phyloP scores from a whole-genome alignment of 2,888 invertebrate species.

The Nemotelus nigrinus region DNA sequence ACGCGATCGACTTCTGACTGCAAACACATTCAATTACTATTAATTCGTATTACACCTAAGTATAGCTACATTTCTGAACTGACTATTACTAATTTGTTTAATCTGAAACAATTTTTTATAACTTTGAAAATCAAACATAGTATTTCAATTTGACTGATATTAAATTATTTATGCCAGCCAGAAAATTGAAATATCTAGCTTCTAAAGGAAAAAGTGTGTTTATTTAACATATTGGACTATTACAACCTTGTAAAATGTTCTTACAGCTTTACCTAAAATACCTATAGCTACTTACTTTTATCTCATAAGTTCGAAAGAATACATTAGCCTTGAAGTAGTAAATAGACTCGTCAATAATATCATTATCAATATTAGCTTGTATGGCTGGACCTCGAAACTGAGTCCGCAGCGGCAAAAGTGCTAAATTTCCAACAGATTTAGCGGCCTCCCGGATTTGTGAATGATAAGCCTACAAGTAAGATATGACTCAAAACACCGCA shows the following conservation, averaged over 20 bases:
- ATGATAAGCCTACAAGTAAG: constrained; percentile 86
- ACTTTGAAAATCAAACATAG: constrained; percentile 1
- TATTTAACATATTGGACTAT: too few relatives aligned
- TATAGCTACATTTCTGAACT: background rate
- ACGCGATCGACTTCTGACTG: constrained; percentile 96
- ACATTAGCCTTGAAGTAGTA: constrained; percentile 99
- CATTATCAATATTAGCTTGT: constrained; percentile 73
- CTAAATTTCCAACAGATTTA: constrained; percentile 88
- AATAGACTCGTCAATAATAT: constrained; percentile 97
- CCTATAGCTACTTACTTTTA: constrained; percentile 75
- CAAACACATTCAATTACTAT: constrained; percentile 56
- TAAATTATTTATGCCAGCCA: too few relatives aligned
- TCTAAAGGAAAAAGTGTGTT: too few relatives aligned
- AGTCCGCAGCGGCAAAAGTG: constrained; percentile 89
- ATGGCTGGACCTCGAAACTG: constrained; percentile 94
- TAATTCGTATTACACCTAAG: background rate
- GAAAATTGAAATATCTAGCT: too few relatives aligned
- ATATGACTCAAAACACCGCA: constrained; percentile 4
- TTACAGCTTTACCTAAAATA: too few relatives aligned
- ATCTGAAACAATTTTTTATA: background rate
- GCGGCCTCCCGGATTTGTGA: constrained; percentile 83
- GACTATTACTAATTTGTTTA: background rate
- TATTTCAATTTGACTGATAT: too few relatives aligned
- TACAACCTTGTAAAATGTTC: too few relatives aligned
- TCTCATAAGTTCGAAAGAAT: constrained; percentile 98